Evolutionary conservation across 2,113 vertebrate species (phyloP), one percentile per base, ranked within the genome.

Genomic region (Xenus cinereus): DNA sequence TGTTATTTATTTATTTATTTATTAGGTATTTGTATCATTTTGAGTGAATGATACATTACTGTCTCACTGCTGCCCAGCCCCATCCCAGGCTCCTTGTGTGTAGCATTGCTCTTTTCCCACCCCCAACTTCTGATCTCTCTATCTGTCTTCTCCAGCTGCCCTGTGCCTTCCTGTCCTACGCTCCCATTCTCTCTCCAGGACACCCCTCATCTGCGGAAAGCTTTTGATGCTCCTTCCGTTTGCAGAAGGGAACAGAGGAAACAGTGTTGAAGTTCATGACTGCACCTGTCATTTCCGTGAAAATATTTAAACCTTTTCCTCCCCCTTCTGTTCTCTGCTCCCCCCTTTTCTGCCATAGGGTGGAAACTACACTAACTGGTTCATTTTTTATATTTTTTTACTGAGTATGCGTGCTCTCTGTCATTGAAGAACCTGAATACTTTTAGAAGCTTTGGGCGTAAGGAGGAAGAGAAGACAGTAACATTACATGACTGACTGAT

Each of bases 151-250:
- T 76, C 24, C 32, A 41, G 32, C 46, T 63, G 32, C 12, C 32
- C 12, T 66, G 35, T 60, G 35, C 24, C n/a, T 63, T 67, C 30
- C 10, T 50, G 20, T 21, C 26, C 33, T 83, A 23, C 3, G 12
- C 3, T 69, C 18, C 19, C 19, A 12, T 66, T 19, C 20, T 41
- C 90, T 76, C 20, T 14, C 6, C 50, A 33, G 30, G 54, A 43
- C 35, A 27, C 0, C 8, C 8, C 6, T 68, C 28, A 54, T 32
- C 57, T 3, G 0, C 1, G 1, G 59, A 74, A 81, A 87, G 8
- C 23, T 63, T 86, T 77, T 77, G 19, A 32, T 67, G 78, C 30
- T 82, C 12, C 32, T 89, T 37, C 23, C 12, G 0, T 57, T 57
- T 84, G 39, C 24, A 85, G 51, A 51, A 62, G 14, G 17, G 27